These are phyloP conservation scores for Nyctibius bracteatus DNA, from an alignment of 2,113 vertebrate species.

Conservation along the genomic window DNA sequence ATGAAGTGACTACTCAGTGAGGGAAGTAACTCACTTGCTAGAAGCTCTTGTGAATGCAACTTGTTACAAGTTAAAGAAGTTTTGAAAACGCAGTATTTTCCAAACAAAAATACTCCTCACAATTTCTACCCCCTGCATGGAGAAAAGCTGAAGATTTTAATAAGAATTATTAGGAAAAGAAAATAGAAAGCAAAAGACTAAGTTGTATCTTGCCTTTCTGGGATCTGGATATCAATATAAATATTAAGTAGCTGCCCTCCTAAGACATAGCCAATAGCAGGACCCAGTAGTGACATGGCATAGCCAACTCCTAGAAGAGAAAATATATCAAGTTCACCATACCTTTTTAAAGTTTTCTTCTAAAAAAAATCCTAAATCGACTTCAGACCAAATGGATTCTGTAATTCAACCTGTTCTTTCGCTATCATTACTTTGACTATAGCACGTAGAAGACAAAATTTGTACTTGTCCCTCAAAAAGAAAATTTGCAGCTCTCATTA, in stretches of 20 bases:
- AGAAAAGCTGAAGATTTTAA: not conserved
- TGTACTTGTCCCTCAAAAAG: not conserved
- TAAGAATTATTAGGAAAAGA: not conserved
- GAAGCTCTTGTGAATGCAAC: not conserved
- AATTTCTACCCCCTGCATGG: not conserved
- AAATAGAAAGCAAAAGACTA: not conserved
- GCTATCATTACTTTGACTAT: not conserved
- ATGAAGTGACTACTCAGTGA: not conserved
- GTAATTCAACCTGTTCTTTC: not conserved
- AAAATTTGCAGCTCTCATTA: not conserved
- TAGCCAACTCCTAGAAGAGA: conserved; percentile 76
- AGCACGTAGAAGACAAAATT: not conserved
- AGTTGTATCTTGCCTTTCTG: conserved; percentile 66
- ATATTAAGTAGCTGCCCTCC: conserved; percentile 77
- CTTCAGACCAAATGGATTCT: not conserved
- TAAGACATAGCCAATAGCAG: conserved; percentile 78
- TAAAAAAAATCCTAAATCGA: not conserved
- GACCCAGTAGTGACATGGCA: conserved; percentile 78
- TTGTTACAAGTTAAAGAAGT: not conserved
- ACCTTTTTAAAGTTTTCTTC: not conserved
- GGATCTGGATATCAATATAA: conserved; percentile 74
- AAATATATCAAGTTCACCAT: not conserved
- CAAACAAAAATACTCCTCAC: not conserved
- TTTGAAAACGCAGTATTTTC: not conserved
- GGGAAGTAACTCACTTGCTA: not conserved